Conservation (phyloP, 2,113 vertebrate genomes). For the Gavialis gangeticus region DNA sequence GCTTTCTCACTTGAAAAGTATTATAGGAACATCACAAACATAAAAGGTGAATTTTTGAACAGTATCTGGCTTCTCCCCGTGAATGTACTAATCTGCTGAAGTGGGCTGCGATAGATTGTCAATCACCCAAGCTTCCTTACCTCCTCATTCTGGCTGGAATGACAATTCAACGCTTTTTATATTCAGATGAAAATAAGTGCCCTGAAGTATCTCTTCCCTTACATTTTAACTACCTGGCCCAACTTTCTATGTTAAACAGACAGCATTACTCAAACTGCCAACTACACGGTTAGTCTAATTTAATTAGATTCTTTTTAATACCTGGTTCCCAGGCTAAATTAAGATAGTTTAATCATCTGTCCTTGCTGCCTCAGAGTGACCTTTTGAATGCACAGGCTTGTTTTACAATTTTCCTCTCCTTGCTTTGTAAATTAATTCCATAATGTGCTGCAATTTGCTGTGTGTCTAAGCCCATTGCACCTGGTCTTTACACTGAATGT, state of each 20-base stretch:
- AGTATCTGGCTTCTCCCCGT: neutral
- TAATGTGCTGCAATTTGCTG: neutral
- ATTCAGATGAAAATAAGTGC: constrained; percentile 35
- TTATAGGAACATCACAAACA: constrained; percentile 30
- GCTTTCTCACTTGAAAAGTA: neutral
- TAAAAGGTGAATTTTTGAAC: constrained; percentile 49
- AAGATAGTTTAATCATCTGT: constrained; percentile 25
- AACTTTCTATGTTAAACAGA: constrained; percentile 42
- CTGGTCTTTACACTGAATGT: neutral
- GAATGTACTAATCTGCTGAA: constrained; percentile 46
- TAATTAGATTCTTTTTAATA: constrained; percentile 20
- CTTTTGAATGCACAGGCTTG: neutral
- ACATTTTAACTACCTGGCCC: constrained; percentile 36
- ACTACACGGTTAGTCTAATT: constrained; percentile 8
- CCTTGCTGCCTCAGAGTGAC: constrained; percentile 15
- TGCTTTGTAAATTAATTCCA: neutral
- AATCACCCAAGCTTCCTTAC: constrained; percentile 22
- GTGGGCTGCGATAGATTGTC: constrained; percentile 53
- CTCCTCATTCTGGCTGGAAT: neutral
- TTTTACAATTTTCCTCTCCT: neutral
- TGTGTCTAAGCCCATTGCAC: neutral
- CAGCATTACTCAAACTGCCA: constrained; percentile 8
- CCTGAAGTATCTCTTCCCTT: constrained; percentile 34
- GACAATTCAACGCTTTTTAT: constrained; percentile 37
- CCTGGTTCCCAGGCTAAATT: neutral